Base-by-base conservation (phyloP, 2,113 vertebrate genomes). In the Phainopepla nitens region DNA sequence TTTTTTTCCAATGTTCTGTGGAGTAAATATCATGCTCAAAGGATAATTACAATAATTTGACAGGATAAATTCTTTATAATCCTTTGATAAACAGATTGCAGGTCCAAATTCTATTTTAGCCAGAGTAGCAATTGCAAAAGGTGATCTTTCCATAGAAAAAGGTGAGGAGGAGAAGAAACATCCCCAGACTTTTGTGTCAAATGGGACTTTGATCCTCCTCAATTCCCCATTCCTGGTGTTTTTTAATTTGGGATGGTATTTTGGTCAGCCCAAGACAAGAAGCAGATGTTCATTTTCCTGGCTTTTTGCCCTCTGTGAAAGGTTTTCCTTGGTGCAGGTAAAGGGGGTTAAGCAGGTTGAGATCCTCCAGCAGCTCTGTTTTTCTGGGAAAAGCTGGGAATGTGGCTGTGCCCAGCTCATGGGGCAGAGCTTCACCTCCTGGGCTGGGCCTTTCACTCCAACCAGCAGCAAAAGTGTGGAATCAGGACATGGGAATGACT, bases 401-500 rank as follows among this genome's bases (percentile, higher is more conserved):
- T 5, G 31, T 29, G 69, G 10, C 76, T 23, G 27, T n/a, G 60
- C 42, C 70, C 24, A 35, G 17, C 39, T 72, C 31, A 5, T 5
- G 49, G 80, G 82, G 39, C 78, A 86, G 28, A 90, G 31, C 64
- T 66, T 17, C 56, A 4, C 12, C 0, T 3, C 4, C 44, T 11
- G 54, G 69, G 57, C 77, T 73, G 73, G 7, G 75, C 91, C 76
- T 89, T 60, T 11, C 9, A 54, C 58, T 50, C 36, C 82, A 85
- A n/a, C 60, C 81, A n/a, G 17, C 39, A 70, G 39, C 61, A 87
- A 36, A 92, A 75, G 9, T 8, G 41, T 61, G 71, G 51, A 88
- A 90, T 82, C 58, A 61, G 94, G 94, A 85, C 56, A n/a, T 21
- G 44, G 91, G 49, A 87, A 66, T 86, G 90, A 96, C 44, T 97